Evolutionary conservation across 2,113 vertebrate genomes (phyloP).

Genomic region (Stomatorhinus ivindoensis): DNA sequence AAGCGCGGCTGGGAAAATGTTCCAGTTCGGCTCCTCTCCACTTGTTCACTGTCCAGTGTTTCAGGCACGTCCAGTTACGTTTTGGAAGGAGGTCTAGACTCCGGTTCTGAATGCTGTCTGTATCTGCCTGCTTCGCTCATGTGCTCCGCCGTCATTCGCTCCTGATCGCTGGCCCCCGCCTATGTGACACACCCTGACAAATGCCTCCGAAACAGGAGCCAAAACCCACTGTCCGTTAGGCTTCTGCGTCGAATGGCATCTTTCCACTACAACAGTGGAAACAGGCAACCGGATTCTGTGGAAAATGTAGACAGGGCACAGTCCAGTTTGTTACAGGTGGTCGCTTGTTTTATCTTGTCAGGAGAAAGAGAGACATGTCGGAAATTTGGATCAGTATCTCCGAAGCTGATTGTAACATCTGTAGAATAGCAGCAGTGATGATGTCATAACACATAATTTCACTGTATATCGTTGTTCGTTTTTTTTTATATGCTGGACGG

Average conservation of each 20-base stretch:
- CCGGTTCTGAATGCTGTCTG: not conserved
- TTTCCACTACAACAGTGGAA: conserved; percentile 39
- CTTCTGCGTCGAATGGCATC: conserved; percentile 18
- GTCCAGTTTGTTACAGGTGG: conserved; percentile 44
- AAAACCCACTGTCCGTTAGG: conserved; percentile 26
- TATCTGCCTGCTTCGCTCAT: not conserved
- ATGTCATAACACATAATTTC: not conserved
- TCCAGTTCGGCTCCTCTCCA: not conserved
- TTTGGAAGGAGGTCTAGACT: not conserved
- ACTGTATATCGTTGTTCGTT: not conserved
- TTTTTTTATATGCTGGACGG: not conserved
- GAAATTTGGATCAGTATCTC: conserved; percentile 28
- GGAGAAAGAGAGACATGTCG: conserved; percentile 44
- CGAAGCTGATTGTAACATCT: not conserved
- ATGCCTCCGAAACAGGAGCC: conserved; percentile 29
- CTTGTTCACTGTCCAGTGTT: not conserved
- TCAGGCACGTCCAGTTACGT: not conserved
- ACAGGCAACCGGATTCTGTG: conserved; percentile 11
- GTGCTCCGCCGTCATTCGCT: no score
- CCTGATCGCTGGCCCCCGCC: no score
- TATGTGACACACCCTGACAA: not conserved
- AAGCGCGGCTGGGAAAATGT: not conserved
- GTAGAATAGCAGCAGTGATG: not conserved
- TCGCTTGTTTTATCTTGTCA: conserved; percentile 24
- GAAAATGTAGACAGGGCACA: conserved; percentile 40